Percentiles rank a stretch among this genome's conserved stretches.
phyloP scores from a whole-genome alignment of 2,113 vertebrate genomes.

The Amazona vittata region DNA sequence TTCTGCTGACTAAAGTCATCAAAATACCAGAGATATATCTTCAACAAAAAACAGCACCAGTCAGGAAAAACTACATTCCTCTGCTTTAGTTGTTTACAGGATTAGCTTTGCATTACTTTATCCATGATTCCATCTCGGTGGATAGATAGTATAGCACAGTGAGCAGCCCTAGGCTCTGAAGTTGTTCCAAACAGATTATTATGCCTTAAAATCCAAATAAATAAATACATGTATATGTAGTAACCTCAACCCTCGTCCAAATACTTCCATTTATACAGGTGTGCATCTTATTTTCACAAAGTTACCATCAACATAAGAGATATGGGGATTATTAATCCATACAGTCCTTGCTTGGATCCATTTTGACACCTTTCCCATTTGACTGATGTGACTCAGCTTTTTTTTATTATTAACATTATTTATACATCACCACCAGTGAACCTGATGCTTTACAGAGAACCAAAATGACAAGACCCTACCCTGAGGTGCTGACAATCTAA shows the following conservation, averaged over 20 bases:
- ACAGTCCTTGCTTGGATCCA: neutral
- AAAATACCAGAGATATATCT: neutral
- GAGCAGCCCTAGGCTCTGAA: neutral
- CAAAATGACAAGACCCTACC: neutral
- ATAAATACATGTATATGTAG: neutral
- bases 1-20: neutral
- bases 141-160: neutral
- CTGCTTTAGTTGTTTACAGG: neutral
- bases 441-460: neutral
- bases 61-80: neutral
- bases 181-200: neutral
- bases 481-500: neutral
- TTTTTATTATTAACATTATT: neutral
- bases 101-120: conserved; percentile 3
- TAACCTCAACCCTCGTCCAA: neutral
- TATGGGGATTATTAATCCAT: neutral
- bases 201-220: neutral
- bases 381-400: neutral
- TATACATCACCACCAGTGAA: neutral
- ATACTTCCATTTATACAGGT: neutral
- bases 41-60: neutral
- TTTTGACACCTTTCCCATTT: neutral
- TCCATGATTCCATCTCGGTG: neutral
- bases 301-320: neutral
- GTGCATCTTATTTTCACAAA: neutral